These are phyloP conservation scores for Eufriesea mexicana DNA, from an alignment of 1,140 invertebrate genomes.

Conservation along the genomic window DNA sequence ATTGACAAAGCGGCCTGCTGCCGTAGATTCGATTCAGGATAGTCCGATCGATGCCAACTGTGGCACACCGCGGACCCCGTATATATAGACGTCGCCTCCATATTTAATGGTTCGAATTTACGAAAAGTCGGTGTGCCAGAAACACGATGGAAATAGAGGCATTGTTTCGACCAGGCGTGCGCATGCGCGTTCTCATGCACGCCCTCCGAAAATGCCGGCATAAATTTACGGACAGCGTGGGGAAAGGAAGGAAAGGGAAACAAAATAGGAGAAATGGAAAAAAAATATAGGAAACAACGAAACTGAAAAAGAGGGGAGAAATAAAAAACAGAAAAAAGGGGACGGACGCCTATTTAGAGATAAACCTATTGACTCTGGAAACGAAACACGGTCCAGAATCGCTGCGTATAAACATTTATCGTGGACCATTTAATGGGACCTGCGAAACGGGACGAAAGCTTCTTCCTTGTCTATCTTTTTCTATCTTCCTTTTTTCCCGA, in stretches of 20 bases:
- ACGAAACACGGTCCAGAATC: not conserved
- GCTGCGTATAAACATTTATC: not conserved
- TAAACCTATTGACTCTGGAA: not conserved
- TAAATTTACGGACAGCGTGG: slow-evolving; percentile 20
- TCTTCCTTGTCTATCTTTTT: too few relatives aligned
- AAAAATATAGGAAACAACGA: not conserved
- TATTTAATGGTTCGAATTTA: slow-evolving; percentile 36
- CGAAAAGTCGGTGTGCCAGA: slow-evolving; percentile 12
- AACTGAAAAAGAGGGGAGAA: not conserved
- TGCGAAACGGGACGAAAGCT: not conserved
- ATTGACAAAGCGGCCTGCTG: slow-evolving; percentile 19
- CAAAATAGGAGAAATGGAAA: too few relatives aligned
- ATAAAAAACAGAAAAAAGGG: too few relatives aligned
- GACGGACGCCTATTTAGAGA: not conserved
- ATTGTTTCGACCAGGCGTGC: slow-evolving; percentile 24
- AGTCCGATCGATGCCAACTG: slow-evolving; percentile 10
- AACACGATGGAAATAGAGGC: slow-evolving; percentile 32
- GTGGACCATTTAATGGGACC: not conserved
- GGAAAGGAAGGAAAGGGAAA: not conserved
- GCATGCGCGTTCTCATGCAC: not conserved
- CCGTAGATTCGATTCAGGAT: slow-evolving; percentile 23
- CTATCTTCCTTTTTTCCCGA: not conserved
- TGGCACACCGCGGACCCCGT: slow-evolving; percentile 9
- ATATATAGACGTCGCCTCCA: slow-evolving; percentile 34
- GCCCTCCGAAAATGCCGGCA: slow-evolving; percentile 20